Percentiles rank a stretch among this genome's conserved stretches.
These are phyloP conservation scores for Rutpela maculata DNA, from an alignment of 2,888 invertebrate genomes.

Conservation along the genomic window DNA sequence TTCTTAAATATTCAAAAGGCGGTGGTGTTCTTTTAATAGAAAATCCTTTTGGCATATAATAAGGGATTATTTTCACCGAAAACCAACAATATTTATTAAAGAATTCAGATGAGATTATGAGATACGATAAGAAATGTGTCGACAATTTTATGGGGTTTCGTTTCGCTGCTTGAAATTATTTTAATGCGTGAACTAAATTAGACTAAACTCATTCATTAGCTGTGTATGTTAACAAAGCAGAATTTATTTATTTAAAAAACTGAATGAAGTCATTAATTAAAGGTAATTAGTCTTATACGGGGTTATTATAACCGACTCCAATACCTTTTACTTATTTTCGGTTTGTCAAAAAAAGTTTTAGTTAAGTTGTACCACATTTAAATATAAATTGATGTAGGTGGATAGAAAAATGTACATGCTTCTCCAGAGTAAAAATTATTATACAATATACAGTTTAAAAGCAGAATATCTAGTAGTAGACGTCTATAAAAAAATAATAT, in stretches of 20 bases:
- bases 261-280: conserved; percentile 47
- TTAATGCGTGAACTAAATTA: conserved; percentile 52
- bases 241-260: conserved; percentile 41
- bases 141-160: conserved; percentile 62
- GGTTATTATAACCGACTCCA: too few species aligned
- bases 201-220: conserved; percentile 42
- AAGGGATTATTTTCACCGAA: conserved; percentile 55
- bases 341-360: too few species aligned
- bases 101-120: conserved; percentile 62
- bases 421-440: background rate
- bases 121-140: conserved; percentile 63
- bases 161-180: conserved; percentile 51
- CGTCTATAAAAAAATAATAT: conserved; percentile 37
- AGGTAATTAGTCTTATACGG: conserved; percentile 36
- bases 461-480: background rate
- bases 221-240: conserved; percentile 49
- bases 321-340: too few species aligned
- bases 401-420: background rate
- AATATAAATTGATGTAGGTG: conserved; percentile 6
- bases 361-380: conserved; percentile 39
- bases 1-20: conserved; percentile 67
- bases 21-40: conserved; percentile 53
- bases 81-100: conserved; percentile 60
- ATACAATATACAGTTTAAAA: background rate
- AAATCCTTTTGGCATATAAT: conserved; percentile 47